phyloP scores from a whole-genome alignment of 2,113 vertebrate genomes.

The Acanthisitta chloris region DNA sequence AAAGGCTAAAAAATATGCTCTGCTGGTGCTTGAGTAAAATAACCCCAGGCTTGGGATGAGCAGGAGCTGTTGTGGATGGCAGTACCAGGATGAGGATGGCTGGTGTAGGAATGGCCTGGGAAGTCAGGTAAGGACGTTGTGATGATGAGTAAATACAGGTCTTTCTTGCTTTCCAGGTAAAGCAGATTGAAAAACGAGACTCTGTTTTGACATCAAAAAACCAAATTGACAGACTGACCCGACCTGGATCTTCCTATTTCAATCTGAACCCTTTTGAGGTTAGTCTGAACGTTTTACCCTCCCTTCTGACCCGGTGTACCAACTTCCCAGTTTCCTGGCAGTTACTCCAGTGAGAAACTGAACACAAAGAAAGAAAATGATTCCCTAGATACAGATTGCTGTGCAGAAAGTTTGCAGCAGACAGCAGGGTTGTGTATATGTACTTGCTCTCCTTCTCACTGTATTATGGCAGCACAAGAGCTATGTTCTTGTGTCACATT shows the following conservation, averaged over 20 bases:
- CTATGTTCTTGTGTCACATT: neutral
- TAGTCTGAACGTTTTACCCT: neutral
- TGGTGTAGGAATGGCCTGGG: fast-evolving
- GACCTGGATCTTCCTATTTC: constrained; percentile 95
- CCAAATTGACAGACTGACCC: constrained; percentile 93
- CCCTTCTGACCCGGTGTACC: neutral
- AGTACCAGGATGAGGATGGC: fast-evolving
- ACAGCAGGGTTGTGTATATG: neutral
- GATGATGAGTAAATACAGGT: neutral
- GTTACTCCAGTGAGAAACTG: neutral
- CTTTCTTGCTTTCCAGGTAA: constrained; percentile 81
- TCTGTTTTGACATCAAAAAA: constrained; percentile 97
- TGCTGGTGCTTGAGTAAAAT: neutral
- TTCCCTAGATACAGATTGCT: neutral
- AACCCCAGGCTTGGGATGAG: neutral
- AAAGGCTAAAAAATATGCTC: neutral
- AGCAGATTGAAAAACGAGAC: constrained; percentile 97
- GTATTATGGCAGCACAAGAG: neutral
- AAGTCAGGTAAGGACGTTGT: neutral
- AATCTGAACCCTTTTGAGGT: constrained; percentile 98
- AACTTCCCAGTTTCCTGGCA: neutral
- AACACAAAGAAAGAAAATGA: neutral
- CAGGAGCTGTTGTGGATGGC: neutral
- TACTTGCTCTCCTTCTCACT: fast-evolving
- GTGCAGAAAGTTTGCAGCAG: neutral